Conservation (phyloP, 2,113 vertebrate genomes). For the Sorex araneus region DNA sequence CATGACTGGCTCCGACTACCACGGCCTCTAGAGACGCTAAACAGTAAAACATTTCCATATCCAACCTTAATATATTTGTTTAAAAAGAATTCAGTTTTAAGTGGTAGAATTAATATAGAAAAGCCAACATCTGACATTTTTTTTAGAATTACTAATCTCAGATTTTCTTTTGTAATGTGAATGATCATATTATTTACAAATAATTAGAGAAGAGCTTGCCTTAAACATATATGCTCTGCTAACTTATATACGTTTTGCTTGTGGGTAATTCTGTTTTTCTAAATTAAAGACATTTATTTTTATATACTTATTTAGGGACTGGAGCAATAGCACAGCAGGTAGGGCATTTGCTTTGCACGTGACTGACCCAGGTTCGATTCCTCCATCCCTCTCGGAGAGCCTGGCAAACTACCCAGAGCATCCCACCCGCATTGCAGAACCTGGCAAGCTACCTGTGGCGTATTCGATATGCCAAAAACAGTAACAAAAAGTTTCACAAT, state of each 20-base stretch:
- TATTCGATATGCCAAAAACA: too few species aligned
- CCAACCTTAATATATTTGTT: too few species aligned
- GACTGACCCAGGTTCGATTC: too few species aligned
- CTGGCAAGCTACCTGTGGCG: too few species aligned
- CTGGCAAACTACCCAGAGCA: too few species aligned
- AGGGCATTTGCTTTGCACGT: too few species aligned
- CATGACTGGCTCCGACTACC: not conserved
- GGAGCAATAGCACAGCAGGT: too few species aligned
- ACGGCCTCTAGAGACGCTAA: not conserved
- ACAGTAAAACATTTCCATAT: not conserved
- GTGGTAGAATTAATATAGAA: not conserved
- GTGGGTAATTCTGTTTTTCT: not conserved
- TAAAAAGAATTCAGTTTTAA: not conserved
- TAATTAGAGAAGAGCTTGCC: not conserved
- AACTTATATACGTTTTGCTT: not conserved
- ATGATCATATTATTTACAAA: constrained; percentile 40
- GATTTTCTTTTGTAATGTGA: not conserved
- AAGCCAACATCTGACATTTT: not conserved
- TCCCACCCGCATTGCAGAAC: too few species aligned
- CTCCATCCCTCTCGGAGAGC: too few species aligned
- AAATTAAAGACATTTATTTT: too few species aligned
- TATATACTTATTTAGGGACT: too few species aligned
- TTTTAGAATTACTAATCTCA: not conserved
- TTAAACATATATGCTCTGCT: not conserved
- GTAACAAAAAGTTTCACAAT: too few species aligned